Evolutionary conservation across 2,113 vertebrate species (phyloP), one percentile per base, ranked within the genome.

Genomic region (Bagarius yarrelli): DNA sequence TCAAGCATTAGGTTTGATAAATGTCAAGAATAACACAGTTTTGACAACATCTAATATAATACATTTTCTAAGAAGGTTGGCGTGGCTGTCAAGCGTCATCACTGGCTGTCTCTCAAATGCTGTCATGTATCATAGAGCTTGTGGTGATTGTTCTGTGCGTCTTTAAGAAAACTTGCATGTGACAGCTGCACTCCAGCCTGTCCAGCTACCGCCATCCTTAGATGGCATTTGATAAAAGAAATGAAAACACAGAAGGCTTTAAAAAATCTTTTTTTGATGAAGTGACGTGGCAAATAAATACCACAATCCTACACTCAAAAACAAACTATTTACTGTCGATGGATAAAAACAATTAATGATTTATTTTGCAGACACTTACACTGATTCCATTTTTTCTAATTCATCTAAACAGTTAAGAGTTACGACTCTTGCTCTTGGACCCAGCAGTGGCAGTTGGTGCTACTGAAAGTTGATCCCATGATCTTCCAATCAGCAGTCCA

Each of bases 1-100:
- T 40, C 32, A 34, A 16, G 55, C 55, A 40, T 36, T 30, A 69
- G 50, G 76, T 63, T 50, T 78, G 30, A 25, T 40, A 69, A 52
- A 34, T 53, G 30, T 79, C 77, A 79, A 21, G 40, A n/a, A 1
- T 27, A 56, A n/a, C 47, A 50, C 70, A 44, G 6, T 12, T 67
- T 14, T 69, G 40, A 69, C 76, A 67, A 79, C 77, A 56, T 36
- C 30, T 67, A 56, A 69, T 66, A 34, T 79, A 36, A 36, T 40
- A 34, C 36, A 40, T 78, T 67, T 55, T 36, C 53, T 55, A 55
- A 15, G 14, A 56, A 78, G 18, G n/a, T 34, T 66, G 52, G 30
- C 21, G 23, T 40, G 63, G 52, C 77, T 69, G 63, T 67, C 60
- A 14, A 53, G 16, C 36, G 23, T 61, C 16, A 44, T 78, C 61